These are phyloP conservation scores for Stomatorhinus ivindoensis DNA, from an alignment of 2,113 vertebrate genomes.

Conservation along the genomic window DNA sequence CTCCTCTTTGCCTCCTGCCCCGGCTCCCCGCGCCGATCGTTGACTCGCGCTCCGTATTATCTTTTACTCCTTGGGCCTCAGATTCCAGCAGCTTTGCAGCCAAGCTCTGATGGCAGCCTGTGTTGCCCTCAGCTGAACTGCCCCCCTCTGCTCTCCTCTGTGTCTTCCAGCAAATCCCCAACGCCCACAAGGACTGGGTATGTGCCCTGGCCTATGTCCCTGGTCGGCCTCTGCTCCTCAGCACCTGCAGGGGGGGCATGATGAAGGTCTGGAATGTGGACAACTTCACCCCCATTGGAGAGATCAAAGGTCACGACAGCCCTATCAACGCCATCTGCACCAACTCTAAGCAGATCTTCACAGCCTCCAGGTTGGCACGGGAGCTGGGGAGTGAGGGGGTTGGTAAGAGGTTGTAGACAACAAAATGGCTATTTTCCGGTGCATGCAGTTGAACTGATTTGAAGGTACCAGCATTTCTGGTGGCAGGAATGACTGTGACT, in stretches of 20 bases:
- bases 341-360: constrained; percentile 90
- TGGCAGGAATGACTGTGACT: neutral
- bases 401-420: neutral
- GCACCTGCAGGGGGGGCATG: constrained; percentile 81
- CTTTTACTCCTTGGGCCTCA: neutral
- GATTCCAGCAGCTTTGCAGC: neutral
- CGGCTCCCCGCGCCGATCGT: neutral
- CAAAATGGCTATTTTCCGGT: neutral
- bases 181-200: constrained; percentile 96
- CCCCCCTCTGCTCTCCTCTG: neutral
- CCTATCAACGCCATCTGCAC: constrained; percentile 94
- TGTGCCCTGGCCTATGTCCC: constrained; percentile 88
- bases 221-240: constrained; percentile 83
- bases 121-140: neutral
- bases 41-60: neutral
- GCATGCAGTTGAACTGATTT: neutral
- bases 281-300: constrained; percentile 84
- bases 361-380: constrained; percentile 79
- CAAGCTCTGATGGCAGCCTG: neutral
- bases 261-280: constrained; percentile 97
- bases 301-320: constrained; percentile 90
- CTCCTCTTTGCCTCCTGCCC: neutral
- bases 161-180: constrained; percentile 84
- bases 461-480: neutral
- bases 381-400: neutral